Conservation (phyloP, 2,797 vertebrate genomes). For the Tragelaphus oryx region DNA sequence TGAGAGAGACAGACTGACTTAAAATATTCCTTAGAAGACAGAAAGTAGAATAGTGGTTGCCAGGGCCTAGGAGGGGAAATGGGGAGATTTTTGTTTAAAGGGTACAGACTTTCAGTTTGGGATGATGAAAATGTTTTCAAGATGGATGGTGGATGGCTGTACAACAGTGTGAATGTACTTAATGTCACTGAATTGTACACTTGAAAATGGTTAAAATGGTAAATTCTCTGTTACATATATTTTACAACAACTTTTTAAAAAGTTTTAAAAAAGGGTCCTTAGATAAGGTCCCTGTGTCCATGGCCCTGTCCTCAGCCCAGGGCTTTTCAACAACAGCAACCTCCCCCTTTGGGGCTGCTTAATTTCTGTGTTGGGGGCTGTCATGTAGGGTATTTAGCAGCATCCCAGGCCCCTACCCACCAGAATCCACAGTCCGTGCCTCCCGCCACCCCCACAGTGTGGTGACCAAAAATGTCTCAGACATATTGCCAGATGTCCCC, state of each 20-base stretch:
- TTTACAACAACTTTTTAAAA: not conserved
- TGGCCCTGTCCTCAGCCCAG: not conserved
- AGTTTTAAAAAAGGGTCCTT: not conserved
- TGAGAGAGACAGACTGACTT: not conserved
- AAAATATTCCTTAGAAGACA: not conserved
- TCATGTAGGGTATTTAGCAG: not conserved
- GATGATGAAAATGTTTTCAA: not conserved
- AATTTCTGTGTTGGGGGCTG: not conserved
- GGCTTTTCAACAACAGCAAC: not conserved
- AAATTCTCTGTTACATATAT: not conserved
- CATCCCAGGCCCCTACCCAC: not conserved
- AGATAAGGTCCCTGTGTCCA: not conserved
- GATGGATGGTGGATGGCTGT: not conserved
- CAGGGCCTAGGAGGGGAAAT: rapidly evolving
- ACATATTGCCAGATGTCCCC: not conserved
- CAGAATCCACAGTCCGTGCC: not conserved
- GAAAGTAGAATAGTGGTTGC: not conserved
- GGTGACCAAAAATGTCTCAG: not conserved
- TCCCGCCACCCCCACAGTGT: rapidly evolving
- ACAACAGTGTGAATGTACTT: not conserved
- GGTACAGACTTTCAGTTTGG: not conserved
- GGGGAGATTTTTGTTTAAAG: not conserved
- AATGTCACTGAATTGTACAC: not conserved
- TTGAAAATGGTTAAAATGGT: not conserved
- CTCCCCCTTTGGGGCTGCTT: not conserved